A percentile compares a stretch with the other conserved stretches of the same genome.
These are phyloP conservation scores for Sturmia bella DNA, from an alignment of 2,888 invertebrate species.

Conservation along the genomic window DNA sequence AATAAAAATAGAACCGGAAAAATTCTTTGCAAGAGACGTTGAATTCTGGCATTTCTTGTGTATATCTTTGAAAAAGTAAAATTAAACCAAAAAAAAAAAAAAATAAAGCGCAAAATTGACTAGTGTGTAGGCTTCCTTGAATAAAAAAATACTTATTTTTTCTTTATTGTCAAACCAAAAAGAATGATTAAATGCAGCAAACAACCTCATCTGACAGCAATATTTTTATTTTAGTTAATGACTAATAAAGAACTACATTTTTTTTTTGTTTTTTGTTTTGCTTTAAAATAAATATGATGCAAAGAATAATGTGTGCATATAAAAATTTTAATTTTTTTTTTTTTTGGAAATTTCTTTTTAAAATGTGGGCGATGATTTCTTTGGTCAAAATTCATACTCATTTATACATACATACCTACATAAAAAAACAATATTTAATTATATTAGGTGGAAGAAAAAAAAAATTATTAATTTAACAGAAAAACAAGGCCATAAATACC, in stretches of 20 bases:
- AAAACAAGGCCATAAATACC: constrained; percentile 25
- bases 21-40: constrained; percentile 65
- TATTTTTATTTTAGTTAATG: constrained; percentile 37
- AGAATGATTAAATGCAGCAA: constrained; percentile 28
- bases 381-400: constrained; percentile 15
- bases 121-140: constrained; percentile 40
- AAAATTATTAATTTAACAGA: not conserved
- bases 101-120: constrained; percentile 3
- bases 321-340: not conserved
- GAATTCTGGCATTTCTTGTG: constrained; percentile 39
- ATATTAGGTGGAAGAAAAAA: not conserved
- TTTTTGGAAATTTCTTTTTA: constrained; percentile 31
- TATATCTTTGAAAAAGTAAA: not conserved
- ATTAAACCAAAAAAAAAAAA: constrained; percentile 9
- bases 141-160: constrained; percentile 11
- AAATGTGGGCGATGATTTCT: constrained; percentile 40
- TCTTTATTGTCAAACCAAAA: not conserved
- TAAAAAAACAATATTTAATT: constrained; percentile 27
- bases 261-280: too few relatives aligned
- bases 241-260: constrained; percentile 45
- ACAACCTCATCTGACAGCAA: constrained; percentile 10
- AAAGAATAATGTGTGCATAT: constrained; percentile 23
- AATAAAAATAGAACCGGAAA: constrained; percentile 66
- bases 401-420: too few relatives aligned
- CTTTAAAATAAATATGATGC: not conserved